Evolutionary conservation across 1,140 invertebrate species (phyloP), one percentile per base, ranked within the genome.

Genomic region (Mycetomoellerius zeteki): DNA sequence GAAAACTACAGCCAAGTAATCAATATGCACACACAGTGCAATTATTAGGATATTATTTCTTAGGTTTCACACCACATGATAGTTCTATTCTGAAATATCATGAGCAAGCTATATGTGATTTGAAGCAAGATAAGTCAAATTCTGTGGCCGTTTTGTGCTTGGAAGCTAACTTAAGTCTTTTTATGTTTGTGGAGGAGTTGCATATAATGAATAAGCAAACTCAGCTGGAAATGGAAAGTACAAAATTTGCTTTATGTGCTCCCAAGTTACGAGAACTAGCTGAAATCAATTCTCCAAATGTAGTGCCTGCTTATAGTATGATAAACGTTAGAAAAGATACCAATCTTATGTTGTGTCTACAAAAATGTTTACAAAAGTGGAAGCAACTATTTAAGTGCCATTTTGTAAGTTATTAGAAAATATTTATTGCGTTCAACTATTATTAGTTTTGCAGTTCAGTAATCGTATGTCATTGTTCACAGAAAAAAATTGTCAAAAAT

Each of bases 291-390:
- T 88, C 89, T 50, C 76, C 86, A 21, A 82, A 92, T 58, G 84
- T 94, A 64, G 90, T 94, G 10, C 93, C 94, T 27, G 89, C 93
- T 37, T 95, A 94, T 81, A 92, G 82, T 3, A 92, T 91, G 37
- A 93, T 95, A 62, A 93, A 93, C 62, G 89, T 94, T 5, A 87
- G 88, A 19, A 89, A 92, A 58, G 93, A 94, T 72, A 73, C 72
- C 3, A 88, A 78, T 43, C 64, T 94, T 27, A 75, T 88, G 56
- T 58, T 69, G 10, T 67, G 85, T 33, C 81, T 95, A 47, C 77
- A 91, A 27, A 43, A 73, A 12, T 77, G 92, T 4, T 50, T 94
- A 7, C 80, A 88, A 6, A 88, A 88, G 21, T 95, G 94, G 94
- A 88, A 89, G 5, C 10, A 87, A 90, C 6, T 92, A 33, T 47